phyloP scores from a whole-genome alignment of 2,888 invertebrate genomes.

The Lasioglossum oenotherae region DNA sequence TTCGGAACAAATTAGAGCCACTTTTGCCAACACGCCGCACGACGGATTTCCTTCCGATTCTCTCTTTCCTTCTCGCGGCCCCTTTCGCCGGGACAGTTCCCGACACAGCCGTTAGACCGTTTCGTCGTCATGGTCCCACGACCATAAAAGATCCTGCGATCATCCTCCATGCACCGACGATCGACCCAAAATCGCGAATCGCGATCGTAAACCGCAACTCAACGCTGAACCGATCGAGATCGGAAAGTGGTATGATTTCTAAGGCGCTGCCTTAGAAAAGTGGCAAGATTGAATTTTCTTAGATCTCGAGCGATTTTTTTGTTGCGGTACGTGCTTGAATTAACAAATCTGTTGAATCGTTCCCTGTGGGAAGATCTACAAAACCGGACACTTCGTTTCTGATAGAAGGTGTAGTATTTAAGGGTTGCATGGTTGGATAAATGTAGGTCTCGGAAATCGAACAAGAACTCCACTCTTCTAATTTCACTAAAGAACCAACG shows the following conservation, averaged over 20 bases:
- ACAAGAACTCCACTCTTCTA: not conserved
- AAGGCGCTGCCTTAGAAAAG: not conserved
- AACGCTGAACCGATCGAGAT: not conserved
- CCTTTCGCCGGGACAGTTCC: conserved; percentile 27
- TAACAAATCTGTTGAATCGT: not conserved
- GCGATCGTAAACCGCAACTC: not conserved
- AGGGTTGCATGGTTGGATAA: not conserved
- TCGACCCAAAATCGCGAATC: conserved; percentile 48
- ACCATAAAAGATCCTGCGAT: conserved; percentile 61
- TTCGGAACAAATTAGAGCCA: conserved; percentile 62
- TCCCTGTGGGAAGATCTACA: not conserved
- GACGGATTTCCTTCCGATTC: conserved; percentile 55
- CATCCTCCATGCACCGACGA: conserved; percentile 39
- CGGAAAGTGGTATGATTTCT: not conserved
- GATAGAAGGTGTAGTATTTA: not conserved
- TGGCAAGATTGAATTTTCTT: not conserved
- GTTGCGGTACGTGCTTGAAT: not conserved
- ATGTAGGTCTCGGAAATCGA: not conserved
- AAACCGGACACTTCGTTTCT: too few species aligned
- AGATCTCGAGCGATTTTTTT: not conserved
- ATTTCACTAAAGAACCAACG: not conserved
- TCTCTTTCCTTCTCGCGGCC: conserved; percentile 23
- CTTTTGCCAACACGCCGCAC: conserved; percentile 50
- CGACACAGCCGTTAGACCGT: conserved; percentile 62
- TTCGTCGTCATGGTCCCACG: conserved; percentile 65